These are phyloP conservation scores for Drosophila fuyamai DNA, from an alignment of 1,140 invertebrate species.

Conservation along the genomic window DNA sequence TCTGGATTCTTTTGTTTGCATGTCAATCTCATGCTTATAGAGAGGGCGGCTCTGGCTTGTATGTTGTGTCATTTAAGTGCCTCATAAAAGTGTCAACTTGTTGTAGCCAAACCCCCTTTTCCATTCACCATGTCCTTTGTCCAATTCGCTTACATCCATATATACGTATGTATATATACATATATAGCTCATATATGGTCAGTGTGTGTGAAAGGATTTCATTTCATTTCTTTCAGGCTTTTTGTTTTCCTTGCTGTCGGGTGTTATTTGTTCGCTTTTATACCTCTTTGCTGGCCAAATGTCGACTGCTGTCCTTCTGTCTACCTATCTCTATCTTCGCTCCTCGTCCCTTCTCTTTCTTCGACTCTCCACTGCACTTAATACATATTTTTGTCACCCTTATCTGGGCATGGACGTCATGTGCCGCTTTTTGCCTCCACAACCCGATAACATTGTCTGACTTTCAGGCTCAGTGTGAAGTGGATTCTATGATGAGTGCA, in stretches of 20 bases:
- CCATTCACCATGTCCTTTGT: conserved; percentile 37
- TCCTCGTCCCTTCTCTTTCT: conserved; percentile 19
- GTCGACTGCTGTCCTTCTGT: conserved; percentile 27
- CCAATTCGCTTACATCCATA: conserved; percentile 28
- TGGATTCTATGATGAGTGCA: conserved; percentile 47
- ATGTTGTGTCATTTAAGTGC: conserved; percentile 80
- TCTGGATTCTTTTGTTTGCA: conserved; percentile 60
- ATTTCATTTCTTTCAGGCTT: conserved; percentile 71
- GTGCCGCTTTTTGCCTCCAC: conserved; percentile 35
- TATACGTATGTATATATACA: conserved; percentile 3
- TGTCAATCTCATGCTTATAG: conserved; percentile 66
- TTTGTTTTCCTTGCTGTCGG: conserved; percentile 36
- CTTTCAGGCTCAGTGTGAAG: conserved; percentile 45
- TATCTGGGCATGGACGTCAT: conserved; percentile 76
- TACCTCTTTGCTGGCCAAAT: conserved; percentile 66
- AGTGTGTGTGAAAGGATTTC: conserved; percentile 71
- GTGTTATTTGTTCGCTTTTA: conserved; percentile 68
- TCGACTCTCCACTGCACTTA: conserved; percentile 62
- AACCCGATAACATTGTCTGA: conserved; percentile 70
- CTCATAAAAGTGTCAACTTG: conserved; percentile 83
- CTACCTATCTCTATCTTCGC: conserved; percentile 24
- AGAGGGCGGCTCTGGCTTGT: conserved; percentile 50
- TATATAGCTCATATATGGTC: conserved; percentile 16
- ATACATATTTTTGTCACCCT: conserved; percentile 83
- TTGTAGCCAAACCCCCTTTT: conserved; percentile 40